Conservation (phyloP, 1,140 invertebrate genomes). For the Drosophila repletoides region DNA sequence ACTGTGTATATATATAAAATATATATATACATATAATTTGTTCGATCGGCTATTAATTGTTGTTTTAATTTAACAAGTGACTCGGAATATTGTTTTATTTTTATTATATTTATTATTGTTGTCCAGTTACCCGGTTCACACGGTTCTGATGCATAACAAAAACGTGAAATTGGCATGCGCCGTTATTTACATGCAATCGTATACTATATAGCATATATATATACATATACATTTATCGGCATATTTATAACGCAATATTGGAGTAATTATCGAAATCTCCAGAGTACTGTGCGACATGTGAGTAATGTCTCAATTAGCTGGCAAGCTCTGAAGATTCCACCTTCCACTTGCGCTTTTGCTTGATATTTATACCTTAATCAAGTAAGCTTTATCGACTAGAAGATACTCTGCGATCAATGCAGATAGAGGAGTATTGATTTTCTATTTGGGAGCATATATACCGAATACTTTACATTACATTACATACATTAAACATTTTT, state of each 20-base stretch:
- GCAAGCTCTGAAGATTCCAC: neutral
- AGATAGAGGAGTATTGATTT: no score
- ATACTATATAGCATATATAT: neutral
- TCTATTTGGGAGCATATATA: no score
- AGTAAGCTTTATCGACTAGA: neutral
- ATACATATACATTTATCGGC: neutral
- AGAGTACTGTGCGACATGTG: neutral
- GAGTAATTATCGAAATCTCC: neutral
- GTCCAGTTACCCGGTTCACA: neutral
- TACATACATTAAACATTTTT: neutral
- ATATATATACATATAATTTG: conserved; percentile 2
- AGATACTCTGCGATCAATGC: neutral
- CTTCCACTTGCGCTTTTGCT: conserved; percentile 1
- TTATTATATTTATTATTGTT: neutral
- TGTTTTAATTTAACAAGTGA: neutral
- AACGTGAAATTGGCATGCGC: conserved; percentile 4
- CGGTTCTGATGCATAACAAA: neutral
- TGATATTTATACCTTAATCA: neutral
- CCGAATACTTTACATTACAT: no score
- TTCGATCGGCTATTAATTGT: conserved; percentile 1
- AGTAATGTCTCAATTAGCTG: conserved; percentile 14
- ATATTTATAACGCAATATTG: neutral
- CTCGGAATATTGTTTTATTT: neutral
- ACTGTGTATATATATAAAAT: neutral
- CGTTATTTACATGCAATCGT: neutral